Evolutionary conservation across 2,113 vertebrate species (phyloP).

Genomic region (Ctenomys sociabilis): DNA sequence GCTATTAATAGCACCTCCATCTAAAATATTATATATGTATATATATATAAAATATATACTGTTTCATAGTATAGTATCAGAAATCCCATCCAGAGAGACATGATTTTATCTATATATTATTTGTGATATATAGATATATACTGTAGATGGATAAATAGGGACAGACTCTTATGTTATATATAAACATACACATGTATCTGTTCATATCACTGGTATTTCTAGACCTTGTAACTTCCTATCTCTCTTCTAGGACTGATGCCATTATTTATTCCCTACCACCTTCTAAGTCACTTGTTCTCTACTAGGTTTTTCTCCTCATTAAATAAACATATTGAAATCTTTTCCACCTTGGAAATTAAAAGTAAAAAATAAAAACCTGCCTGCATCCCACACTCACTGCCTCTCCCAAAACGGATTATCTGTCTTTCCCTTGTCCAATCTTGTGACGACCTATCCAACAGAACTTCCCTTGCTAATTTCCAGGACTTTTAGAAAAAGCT

Average conservation of each 20-base stretch:
- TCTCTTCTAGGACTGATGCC: neutral
- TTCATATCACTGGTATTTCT: neutral
- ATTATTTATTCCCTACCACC: neutral
- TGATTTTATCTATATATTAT: neutral
- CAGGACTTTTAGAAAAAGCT: neutral
- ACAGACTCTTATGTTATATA: neutral
- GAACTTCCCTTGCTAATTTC: neutral
- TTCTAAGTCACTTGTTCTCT: neutral
- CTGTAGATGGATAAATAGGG: neutral
- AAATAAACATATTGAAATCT: neutral
- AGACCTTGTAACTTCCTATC: neutral
- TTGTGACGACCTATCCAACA: neutral
- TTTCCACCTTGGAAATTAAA: neutral
- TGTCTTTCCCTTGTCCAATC: neutral
- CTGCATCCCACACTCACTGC: neutral
- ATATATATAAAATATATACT: neutral
- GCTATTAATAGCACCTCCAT: conserved; percentile 8
- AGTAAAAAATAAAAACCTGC: neutral
- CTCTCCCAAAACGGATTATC: neutral
- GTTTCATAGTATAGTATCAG: neutral
- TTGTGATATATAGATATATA: neutral
- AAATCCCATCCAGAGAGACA: conserved; percentile 4
- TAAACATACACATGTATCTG: neutral
- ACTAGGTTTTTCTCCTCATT: neutral
- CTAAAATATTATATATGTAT: conserved; percentile 34